Percentiles rank a stretch among this genome's conserved stretches.
These are phyloP conservation scores for Tipula confusa DNA, from an alignment of 2,888 invertebrate species.

Conservation along the genomic window DNA sequence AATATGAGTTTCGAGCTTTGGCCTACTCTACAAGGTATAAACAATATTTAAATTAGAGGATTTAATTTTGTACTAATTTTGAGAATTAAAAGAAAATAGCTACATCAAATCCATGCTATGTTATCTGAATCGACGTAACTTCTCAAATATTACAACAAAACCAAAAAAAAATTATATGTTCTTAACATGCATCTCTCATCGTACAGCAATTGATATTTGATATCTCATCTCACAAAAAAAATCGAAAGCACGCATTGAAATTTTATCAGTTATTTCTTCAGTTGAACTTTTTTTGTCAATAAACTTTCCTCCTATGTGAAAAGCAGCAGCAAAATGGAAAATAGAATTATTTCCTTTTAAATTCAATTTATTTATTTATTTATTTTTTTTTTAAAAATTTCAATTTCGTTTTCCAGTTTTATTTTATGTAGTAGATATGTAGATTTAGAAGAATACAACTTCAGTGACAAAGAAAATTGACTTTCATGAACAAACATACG, in stretches of 20 bases:
- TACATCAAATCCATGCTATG: too few relatives aligned
- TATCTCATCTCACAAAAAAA: background rate
- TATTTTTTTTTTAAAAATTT: background rate
- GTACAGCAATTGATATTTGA: background rate
- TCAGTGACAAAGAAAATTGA: background rate
- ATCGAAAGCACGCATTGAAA: background rate
- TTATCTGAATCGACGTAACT: too few relatives aligned
- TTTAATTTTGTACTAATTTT: too few relatives aligned
- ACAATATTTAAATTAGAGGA: too few relatives aligned
- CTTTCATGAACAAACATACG: background rate
- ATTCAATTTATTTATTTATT: background rate
- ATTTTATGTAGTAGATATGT: background rate
- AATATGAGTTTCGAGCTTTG: too few relatives aligned
- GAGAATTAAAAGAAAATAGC: too few relatives aligned
- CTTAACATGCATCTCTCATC: background rate
- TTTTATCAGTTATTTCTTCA: background rate
- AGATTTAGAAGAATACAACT: background rate
- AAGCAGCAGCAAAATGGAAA: background rate
- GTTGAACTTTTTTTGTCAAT: background rate
- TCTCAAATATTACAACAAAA: too few relatives aligned
- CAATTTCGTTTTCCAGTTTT: background rate
- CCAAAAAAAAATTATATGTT: background rate
- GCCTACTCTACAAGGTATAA: too few relatives aligned
- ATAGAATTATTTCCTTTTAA: slow-evolving; percentile 20
- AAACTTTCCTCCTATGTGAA: background rate